Evolutionary conservation across 2,888 invertebrate species (phyloP).

Genomic region (Ophion costatus): DNA sequence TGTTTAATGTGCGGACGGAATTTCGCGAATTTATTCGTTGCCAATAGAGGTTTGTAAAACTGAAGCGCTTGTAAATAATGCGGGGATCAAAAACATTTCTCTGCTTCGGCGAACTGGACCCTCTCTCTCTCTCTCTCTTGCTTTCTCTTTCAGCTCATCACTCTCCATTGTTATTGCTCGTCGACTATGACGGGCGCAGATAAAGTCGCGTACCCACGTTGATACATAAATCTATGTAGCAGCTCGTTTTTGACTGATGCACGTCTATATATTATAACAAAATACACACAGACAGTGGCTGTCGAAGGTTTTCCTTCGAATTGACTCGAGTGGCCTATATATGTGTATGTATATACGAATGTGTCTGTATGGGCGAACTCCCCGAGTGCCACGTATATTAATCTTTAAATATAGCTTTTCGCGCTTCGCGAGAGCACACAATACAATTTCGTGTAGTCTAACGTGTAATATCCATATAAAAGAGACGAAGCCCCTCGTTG

Average conservation of each 20-base stretch:
- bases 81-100: too few relatives aligned
- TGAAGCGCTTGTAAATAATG: too few relatives aligned
- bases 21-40: too few relatives aligned
- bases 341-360: too few relatives aligned
- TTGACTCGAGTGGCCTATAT: conserved; percentile 40
- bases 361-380: background rate
- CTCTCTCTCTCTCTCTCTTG: conserved; percentile 23
- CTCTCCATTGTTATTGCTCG: conserved; percentile 51
- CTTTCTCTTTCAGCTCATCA: conserved; percentile 42
- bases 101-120: background rate
- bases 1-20: too few relatives aligned
- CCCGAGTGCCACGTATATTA: conserved; percentile 29
- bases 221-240: background rate
- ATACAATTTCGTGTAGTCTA: conserved; percentile 59
- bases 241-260: conserved; percentile 31
- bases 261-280: conserved; percentile 29
- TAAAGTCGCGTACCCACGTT: conserved; percentile 30
- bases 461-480: conserved; percentile 63
- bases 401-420: conserved; percentile 54
- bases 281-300: conserved; percentile 34
- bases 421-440: conserved; percentile 31
- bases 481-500: conserved; percentile 55
- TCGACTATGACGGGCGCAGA: conserved; percentile 47
- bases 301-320: conserved; percentile 57
- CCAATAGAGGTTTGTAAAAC: too few relatives aligned